These are phyloP conservation scores for Echinarachnius parma DNA, from an alignment of 53 echinoderm and acorn worm genomes.

Conservation along the genomic window DNA sequence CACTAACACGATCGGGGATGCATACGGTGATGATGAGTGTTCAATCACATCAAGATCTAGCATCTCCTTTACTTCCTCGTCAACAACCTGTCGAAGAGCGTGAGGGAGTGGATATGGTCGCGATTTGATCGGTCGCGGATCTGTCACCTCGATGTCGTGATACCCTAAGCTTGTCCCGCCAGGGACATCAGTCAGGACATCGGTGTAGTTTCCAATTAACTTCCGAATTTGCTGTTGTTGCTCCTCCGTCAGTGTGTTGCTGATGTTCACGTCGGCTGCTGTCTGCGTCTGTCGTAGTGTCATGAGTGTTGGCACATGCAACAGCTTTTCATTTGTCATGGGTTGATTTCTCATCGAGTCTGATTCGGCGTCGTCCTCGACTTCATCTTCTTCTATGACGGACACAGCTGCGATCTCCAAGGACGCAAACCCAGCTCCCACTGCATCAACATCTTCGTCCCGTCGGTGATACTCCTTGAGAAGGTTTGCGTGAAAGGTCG, in stretches of 20 bases:
- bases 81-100: conserved; percentile 21
- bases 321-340: neutral
- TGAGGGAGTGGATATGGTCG: conserved; percentile 47
- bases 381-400: conserved; percentile 7
- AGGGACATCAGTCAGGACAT: conserved; percentile 55
- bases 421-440: neutral
- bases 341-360: too few relatives aligned
- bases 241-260: neutral
- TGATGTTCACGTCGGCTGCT: conserved; percentile 13
- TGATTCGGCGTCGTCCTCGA: conserved; percentile 1
- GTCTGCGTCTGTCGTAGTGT: conserved; percentile 12
- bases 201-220: conserved; percentile 24
- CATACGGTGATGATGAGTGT: conserved; percentile 13
- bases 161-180: conserved; percentile 48
- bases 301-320: neutral
- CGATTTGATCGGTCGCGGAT: conserved; percentile 32
- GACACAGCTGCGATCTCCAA: conserved; percentile 21
- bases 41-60: conserved; percentile 36
- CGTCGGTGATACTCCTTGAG: conserved; percentile 44
- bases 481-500: conserved; percentile 56
- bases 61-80: conserved; percentile 30
- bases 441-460: conserved; percentile 8
- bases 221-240: conserved; percentile 14
- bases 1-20: conserved; percentile 32
- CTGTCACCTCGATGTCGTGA: conserved; percentile 41